Conservation (phyloP, 2,113 vertebrate species). For the Strigops habroptila region DNA sequence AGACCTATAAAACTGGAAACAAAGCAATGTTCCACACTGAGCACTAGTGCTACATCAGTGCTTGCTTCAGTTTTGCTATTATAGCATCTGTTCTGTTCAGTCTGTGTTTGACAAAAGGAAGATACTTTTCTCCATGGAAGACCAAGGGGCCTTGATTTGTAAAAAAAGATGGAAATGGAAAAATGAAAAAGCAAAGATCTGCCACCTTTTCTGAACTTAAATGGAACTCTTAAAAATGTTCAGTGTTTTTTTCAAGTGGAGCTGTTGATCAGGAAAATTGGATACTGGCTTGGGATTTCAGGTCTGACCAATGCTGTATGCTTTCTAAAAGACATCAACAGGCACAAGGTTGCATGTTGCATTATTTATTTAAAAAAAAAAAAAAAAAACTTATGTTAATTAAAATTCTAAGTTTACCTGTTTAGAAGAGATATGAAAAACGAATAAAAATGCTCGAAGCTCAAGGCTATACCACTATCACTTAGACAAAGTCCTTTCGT, state of each 20-base stretch:
- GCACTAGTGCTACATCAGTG: accelerated
- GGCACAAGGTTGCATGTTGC: not conserved
- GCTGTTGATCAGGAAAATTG: not conserved
- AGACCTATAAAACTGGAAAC: not conserved
- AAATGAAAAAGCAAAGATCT: not conserved
- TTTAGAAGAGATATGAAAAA: not conserved
- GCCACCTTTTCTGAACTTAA: not conserved
- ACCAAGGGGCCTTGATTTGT: accelerated
- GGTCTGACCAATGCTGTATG: not conserved
- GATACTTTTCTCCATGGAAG: not conserved
- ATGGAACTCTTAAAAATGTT: not conserved
- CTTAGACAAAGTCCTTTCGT: not conserved
- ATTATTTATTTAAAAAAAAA: not conserved
- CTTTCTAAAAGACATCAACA: not conserved
- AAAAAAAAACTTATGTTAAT: not conserved
- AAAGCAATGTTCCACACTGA: not conserved
- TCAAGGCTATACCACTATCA: not conserved
- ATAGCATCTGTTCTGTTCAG: not conserved
- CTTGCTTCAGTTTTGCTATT: not conserved
- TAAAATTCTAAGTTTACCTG: not conserved
- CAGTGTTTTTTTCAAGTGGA: not conserved
- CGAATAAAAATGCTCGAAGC: not conserved
- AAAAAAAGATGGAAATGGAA: not conserved
- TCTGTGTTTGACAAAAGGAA: not conserved
- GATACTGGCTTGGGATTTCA: not conserved